These are phyloP conservation scores for Rhizomys pruinosus DNA, from an alignment of 2,113 vertebrate genomes.

Conservation along the genomic window DNA sequence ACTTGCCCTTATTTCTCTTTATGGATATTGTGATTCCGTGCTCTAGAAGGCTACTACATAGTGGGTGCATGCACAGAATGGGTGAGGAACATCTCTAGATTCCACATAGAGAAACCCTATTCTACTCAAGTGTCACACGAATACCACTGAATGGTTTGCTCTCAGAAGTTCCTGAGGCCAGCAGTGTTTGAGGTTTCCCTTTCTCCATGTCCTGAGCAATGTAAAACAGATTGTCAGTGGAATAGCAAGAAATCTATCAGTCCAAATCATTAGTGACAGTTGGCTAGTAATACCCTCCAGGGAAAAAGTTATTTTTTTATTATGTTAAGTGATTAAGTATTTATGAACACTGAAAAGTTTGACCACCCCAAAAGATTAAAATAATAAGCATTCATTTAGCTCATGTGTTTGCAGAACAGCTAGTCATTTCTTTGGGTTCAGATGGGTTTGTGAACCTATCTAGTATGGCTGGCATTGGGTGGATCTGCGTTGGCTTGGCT, in stretches of 20 bases:
- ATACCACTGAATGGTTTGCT: not conserved
- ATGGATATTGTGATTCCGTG: not conserved
- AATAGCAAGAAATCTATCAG: constrained; percentile 24
- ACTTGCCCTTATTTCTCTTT: not conserved
- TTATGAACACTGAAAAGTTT: not conserved
- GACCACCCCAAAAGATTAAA: constrained; percentile 40
- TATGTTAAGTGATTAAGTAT: too few species aligned
- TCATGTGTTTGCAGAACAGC: constrained; percentile 7
- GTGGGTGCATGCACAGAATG: not conserved
- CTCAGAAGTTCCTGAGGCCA: constrained; percentile 24
- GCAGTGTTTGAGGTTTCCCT: not conserved
- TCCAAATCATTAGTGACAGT: constrained; percentile 27
- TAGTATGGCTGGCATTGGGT: not conserved
- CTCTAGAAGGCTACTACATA: not conserved
- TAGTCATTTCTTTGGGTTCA: constrained; percentile 43
- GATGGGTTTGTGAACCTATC: constrained; percentile 10
- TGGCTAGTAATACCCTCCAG: not conserved
- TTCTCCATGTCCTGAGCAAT: not conserved
- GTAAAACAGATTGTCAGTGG: not conserved
- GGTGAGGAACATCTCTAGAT: not conserved
- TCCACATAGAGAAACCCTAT: constrained; percentile 16
- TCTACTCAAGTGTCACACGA: constrained; percentile 39
- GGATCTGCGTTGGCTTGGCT: constrained; percentile 18
- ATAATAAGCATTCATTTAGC: constrained; percentile 39
- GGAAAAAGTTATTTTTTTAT: not conserved